phyloP scores from a whole-genome alignment of 2,888 invertebrate species.

The Acanthoscelides obtectus region DNA sequence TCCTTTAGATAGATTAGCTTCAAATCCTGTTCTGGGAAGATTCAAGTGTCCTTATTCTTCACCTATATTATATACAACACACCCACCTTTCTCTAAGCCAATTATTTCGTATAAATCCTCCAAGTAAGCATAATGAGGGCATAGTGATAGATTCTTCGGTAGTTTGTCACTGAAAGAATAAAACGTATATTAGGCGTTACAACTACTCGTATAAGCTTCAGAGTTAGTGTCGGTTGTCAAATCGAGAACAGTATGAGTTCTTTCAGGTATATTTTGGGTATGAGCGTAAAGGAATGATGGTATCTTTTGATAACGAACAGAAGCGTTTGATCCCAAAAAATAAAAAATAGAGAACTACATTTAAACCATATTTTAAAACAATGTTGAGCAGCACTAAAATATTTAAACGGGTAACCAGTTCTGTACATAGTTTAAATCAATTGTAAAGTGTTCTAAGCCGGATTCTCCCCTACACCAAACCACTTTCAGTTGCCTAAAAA shows the following conservation, averaged over 20 bases:
- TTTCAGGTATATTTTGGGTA: background rate
- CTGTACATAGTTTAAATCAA: too few relatives aligned
- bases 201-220: background rate
- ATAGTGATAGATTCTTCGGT: slow-evolving; percentile 59
- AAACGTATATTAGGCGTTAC: background rate
- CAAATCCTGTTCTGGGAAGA: too few relatives aligned
- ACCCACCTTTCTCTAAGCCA: slow-evolving; percentile 60
- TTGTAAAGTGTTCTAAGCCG: too few relatives aligned
- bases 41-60: background rate
- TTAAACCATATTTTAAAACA: too few relatives aligned
- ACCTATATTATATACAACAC: background rate
- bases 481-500: too few relatives aligned
- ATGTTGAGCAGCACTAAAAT: too few relatives aligned
- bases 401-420: too few relatives aligned
- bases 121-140: slow-evolving; percentile 66
- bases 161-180: slow-evolving; percentile 56
- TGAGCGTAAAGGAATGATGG: background rate
- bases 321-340: too few relatives aligned
- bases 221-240: background rate
- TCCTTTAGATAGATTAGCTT: too few relatives aligned
- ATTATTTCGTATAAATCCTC: slow-evolving; percentile 70
- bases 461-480: too few relatives aligned
- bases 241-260: background rate
- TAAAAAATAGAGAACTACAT: too few relatives aligned
- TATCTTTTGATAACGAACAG: too few relatives aligned